Evolutionary conservation across 2,888 invertebrate genomes (phyloP).

Genomic region (Empis livida): DNA sequence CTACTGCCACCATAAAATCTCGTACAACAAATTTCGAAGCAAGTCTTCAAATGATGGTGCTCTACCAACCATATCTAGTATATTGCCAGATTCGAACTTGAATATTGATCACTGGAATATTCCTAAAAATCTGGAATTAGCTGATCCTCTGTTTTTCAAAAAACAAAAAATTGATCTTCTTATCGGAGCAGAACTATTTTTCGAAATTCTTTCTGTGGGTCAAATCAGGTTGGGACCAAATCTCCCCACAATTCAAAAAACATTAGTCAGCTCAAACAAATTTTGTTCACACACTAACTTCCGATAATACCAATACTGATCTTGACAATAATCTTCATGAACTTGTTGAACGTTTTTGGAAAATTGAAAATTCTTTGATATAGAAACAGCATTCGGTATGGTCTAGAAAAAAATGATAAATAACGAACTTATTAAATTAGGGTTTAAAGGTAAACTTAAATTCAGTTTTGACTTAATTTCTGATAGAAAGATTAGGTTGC

Average conservation of each 20-base stretch:
- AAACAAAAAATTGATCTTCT: not conserved
- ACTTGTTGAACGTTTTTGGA: slow-evolving; percentile 7
- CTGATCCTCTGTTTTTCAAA: not conserved
- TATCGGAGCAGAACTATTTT: slow-evolving; percentile 9
- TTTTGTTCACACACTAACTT: no score
- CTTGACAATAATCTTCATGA: not conserved
- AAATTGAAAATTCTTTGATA: slow-evolving; percentile 10
- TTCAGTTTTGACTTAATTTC: no score
- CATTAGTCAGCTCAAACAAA: not conserved
- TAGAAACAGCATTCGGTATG: no score
- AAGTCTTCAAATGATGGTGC: not conserved
- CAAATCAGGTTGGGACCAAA: slow-evolving; percentile 10
- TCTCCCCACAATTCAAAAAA: slow-evolving; percentile 10
- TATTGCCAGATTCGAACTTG: not conserved
- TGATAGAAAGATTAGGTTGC: no score
- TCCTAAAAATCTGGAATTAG: not conserved
- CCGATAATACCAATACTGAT: not conserved
- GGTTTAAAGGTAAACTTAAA: no score
- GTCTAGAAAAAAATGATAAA: no score
- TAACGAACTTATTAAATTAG: no score
- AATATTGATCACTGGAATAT: not conserved
- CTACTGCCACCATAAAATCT: not conserved
- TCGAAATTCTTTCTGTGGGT: slow-evolving; percentile 9
- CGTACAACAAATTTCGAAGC: not conserved
- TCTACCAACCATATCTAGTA: not conserved